Base-by-base conservation (phyloP, 2,888 invertebrate genomes). In the Brachypalpus laphriformis region DNA sequence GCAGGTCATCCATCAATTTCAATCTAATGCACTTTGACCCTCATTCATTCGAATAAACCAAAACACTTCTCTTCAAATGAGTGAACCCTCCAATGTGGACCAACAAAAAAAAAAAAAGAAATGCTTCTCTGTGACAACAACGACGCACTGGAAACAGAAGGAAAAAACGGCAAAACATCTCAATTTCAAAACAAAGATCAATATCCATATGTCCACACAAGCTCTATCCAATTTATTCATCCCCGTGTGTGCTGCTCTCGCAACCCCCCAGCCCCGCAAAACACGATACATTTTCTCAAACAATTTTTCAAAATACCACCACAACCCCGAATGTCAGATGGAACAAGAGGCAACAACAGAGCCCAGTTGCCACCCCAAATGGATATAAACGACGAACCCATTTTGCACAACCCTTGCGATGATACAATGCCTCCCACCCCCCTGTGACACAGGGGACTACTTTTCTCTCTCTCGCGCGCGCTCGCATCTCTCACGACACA, bases 131-230 rank as follows among this genome's bases (percentile, higher is more conserved):
- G 34, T 66, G 82, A 83, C 82, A 78, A 74, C 72, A 77, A 61
- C 56, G 63, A 57, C 56, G 57, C 40, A 8, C 31, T 8, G 5
- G 31, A 31, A 31, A 31, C 5, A 31, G 8, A n/a, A n/a, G 2
- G 34, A 16, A 68, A 40, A 25, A 68, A 74, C 7, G 2, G 2
- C 34, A 34, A 78, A 78, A 83, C 80, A 81, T 85, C 85, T 85
- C 81, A 81, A 80, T 85, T 85, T 75, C 81, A 65, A 76, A 85
- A 85, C 80, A 80, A 76, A 85, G 85, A 85, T 85, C 85, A 81
- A 85, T 85, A 85, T 85, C 85, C 75, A 80, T 80, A 75, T 70
- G 80, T 85, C 85, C 75, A 76, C 71, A 76, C 80, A 70, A 81
- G 54, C 65, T 81, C 65, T 31, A 71, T 61, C 75, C 78, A 76